Conservation (phyloP, 2,113 vertebrate species). For the Rhadina sibilatrix region DNA sequence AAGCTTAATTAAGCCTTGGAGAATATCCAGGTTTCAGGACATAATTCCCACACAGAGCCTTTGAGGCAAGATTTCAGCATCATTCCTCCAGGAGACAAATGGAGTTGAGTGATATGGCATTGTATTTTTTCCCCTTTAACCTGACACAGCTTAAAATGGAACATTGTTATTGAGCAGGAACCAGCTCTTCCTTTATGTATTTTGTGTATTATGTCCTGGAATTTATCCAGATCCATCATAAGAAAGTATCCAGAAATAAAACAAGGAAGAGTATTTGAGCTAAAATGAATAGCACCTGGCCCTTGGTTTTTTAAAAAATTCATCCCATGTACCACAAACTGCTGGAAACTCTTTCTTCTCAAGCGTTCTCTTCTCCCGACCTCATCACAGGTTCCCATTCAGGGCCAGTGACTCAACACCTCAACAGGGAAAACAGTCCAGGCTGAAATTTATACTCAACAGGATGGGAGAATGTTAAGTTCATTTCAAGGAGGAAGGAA, state of each 20-base stretch:
- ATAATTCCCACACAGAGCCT: neutral
- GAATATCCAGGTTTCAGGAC: slow-evolving; percentile 7
- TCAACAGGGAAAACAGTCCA: slow-evolving; percentile 23
- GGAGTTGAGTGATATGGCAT: neutral
- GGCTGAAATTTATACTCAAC: slow-evolving; percentile 40
- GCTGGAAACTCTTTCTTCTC: neutral
- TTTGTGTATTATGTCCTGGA: slow-evolving; percentile 1
- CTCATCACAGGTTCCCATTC: neutral
- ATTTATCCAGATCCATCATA: neutral
- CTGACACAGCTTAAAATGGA: slow-evolving; percentile 10
- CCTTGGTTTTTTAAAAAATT: neutral
- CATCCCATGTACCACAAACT: neutral
- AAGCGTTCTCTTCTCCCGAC: neutral
- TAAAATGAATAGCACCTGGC: neutral
- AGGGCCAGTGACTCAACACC: slow-evolving; percentile 41
- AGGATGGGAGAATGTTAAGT: slow-evolving; percentile 58
- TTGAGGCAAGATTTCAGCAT: slow-evolving; percentile 1
- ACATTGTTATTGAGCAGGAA: slow-evolving; percentile 35
- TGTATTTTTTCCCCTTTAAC: neutral
- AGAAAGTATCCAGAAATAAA: slow-evolving; percentile 35
- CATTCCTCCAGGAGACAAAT: neutral
- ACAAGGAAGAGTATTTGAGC: neutral
- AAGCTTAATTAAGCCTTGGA: slow-evolving; percentile 20
- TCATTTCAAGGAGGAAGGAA: slow-evolving; percentile 60
- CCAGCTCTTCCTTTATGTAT: slow-evolving; percentile 11